Base-by-base conservation (phyloP, 2,797 vertebrate genomes). In the Protonibea diacanthus region DNA sequence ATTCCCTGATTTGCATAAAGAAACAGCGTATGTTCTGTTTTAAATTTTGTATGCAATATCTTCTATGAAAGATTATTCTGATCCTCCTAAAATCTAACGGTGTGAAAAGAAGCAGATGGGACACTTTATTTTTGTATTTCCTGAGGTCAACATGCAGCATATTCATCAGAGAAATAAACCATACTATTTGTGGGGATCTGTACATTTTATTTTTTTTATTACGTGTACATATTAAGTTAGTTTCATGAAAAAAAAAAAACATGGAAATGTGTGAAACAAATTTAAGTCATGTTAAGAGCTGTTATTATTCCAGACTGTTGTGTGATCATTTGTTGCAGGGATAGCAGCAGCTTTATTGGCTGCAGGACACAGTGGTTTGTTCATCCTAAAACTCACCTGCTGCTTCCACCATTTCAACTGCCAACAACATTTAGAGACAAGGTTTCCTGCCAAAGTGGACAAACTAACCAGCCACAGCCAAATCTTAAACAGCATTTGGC, bases 51-150 rank as follows among this genome's bases (percentile, higher is more conserved):
- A 72, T 82, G 52, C 18, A 65, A 55, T 20, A 57, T 80, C 71
- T 82, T 72, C 48, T 62, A 45, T 85, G 61, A 84, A 51, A 81
- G 66, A 85, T 49, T 69, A 80, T 78, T 87, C 74, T 57, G 68
- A 62, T 73, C n/a, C n/a, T n/a, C n/a, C 9, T 81, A 38, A 81
- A 64, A 71, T 59, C 15, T 49, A 10, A 33, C 47, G 51, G 27
- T 78, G 69, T 74, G 66, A 74, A 72, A 40, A 73, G 78, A 87
- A 59, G 53, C 56, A 80, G 68, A 71, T 59, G 74, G 84, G 42
- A 80, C 71, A 81, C 48, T 85, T 88, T 83, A 86, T 90, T 87
- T 90, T 91, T 87, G 71, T 86, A 82, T 82, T 85, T 90, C 71
- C 59, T 71, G 49, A 72, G 45, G 71, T 88, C 40, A 57, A 81